Conservation (phyloP, 2,888 invertebrate species). For the Cataglyphis albicans region DNA sequence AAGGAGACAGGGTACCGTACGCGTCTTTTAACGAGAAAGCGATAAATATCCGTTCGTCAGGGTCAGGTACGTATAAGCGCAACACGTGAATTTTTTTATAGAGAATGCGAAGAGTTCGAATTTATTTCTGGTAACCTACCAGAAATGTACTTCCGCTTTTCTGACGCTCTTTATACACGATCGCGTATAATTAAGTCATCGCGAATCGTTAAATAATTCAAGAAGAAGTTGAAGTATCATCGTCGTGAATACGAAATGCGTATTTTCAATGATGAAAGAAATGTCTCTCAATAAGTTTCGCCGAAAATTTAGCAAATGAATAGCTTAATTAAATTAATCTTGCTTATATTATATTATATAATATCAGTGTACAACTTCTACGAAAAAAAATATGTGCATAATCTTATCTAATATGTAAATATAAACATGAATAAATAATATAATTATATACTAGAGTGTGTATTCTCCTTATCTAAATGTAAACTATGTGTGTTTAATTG, state of each 20-base stretch:
- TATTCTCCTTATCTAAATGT: background rate
- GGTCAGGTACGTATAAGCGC: background rate
- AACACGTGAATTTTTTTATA: background rate
- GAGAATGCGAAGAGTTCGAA: background rate
- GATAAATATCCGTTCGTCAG: background rate
- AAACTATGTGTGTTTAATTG: background rate
- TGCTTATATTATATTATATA: background rate
- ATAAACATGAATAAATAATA: background rate
- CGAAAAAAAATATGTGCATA: background rate
- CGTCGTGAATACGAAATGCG: background rate
- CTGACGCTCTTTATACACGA: background rate
- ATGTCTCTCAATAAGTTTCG: background rate
- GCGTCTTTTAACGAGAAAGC: slow-evolving; percentile 38
- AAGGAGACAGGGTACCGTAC: slow-evolving; percentile 56
- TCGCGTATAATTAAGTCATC: background rate
- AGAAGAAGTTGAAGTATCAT: background rate
- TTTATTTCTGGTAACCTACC: background rate
- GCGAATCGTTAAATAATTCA: background rate
- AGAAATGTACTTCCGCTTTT: background rate
- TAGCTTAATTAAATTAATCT: background rate
- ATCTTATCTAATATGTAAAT: background rate
- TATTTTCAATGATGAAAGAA: background rate
- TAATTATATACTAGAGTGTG: background rate
- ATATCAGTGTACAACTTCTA: background rate
- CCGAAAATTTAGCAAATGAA: background rate